Evolutionary conservation across 2,113 vertebrate species (phyloP), one percentile per base, ranked within the genome.

Genomic region (Burhinus oedicnemus): DNA sequence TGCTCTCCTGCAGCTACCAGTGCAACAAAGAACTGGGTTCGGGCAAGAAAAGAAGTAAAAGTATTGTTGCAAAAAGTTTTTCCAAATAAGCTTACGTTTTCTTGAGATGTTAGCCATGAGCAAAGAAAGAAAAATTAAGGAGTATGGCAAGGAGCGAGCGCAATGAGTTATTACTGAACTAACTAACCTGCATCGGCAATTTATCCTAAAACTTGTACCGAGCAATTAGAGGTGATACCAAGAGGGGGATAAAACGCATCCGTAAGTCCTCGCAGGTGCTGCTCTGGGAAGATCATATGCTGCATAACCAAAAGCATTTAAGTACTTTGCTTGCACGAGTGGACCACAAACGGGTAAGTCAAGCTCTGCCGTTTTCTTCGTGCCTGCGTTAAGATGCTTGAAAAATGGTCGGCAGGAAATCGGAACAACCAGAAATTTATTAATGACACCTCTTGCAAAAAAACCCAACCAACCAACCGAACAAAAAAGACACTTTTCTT

Each of bases 11-110:
- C 52, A 82, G 95, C 61, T 8, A 40, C 69, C n/a, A 11, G 83
- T 13, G 75, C 89, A 95, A 95, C 91, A 97, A 92, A 94, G 95
- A 89, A 34, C 68, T 1, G 23, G 58, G 83, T 83, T 51, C 27
- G 89, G 80, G 84, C 40, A 76, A 66, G 5, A 8, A 40, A 22
- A 57, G 23, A 65, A 30, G 36, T 4, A 5, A 58, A 89, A 87
- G 92, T 79, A 44, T 8, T 2, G 19, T 10, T 16, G 81, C 22
- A 49, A 86, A 91, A 96, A 98, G 87, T 94, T 96, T 83, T 83
- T 86, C 74, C 62, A 68, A 51, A 86, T 70, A 85, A 83, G 55
- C 54, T 58, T 44, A 2, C 0, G 58, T 85, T 90, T 87, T 61
- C 77, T 61, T 11, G 20, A 75, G 75, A 32, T 2, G 17, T 21